Base-by-base conservation (phyloP, 1,140 invertebrate genomes). In the Lordiphosa clarofinis region DNA sequence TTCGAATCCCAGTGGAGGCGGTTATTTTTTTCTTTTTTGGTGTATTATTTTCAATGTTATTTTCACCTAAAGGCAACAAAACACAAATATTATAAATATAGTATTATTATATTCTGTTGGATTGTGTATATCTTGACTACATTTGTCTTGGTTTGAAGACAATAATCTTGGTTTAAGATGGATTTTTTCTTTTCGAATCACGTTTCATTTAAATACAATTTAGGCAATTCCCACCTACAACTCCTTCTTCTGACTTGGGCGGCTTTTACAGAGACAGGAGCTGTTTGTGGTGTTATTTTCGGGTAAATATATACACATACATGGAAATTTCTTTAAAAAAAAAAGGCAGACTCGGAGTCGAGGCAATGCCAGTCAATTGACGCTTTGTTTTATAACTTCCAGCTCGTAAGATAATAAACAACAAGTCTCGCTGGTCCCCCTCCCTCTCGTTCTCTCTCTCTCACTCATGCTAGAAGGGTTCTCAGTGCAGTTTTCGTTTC, bases 331-430 rank as follows among this genome's bases (percentile, higher is more conserved):
- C 28, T 44, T 6, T 7, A n/a, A n/a, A n/a, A 44, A 44, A 44
- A 46, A n/a, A 21, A 44, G 11, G 12, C 43, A 4, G 21, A 31
- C 21, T 33, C 13, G 11, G 24, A 46, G 43, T 28, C 24, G 24
- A 28, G 24, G 24, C 24, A 28, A 28, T 28, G 24, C 24, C 24
- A 76, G 78, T 84, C 78, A 82, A 84, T 82, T 84, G 78, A 82
- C 78, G 76, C 76, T 82, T 82, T 82, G 76, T 82, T 82, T 82
- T 84, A 82, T 82, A 84, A 76, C 78, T 84, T 84, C 68, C 68
- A 73, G 61, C 71, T 61, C 72, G 60, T 71, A 75, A 81, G 76
- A 72, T 73, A 81, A 82, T 81, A 75, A 81, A 82, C 75, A 81
- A 72, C 75, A 53, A 43, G 65, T 70, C 55, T 60, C 39, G 48